Evolutionary conservation across 2,113 vertebrate genomes (phyloP), one percentile per base, ranked within the genome.

Genomic region (Ictalurus punctatus): DNA sequence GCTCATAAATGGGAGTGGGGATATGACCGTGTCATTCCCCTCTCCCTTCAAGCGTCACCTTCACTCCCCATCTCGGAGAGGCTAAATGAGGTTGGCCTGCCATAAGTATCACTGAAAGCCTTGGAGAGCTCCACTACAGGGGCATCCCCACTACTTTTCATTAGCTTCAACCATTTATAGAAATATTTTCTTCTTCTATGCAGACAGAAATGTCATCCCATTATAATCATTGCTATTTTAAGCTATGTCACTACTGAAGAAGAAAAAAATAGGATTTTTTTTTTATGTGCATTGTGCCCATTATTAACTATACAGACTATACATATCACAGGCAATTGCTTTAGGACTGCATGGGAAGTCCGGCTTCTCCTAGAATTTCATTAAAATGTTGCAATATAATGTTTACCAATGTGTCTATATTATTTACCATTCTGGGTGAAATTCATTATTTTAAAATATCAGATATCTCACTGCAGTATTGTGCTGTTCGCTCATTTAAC

Each of bases 61-160:
- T 94, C 94, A 94, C 94, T 95, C 91, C 91, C 92, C 92, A 92
- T 95, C 91, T 92, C 84, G 0, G 85, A 86, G 87, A 93, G 91
- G 93, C 93, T 93, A 93, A 95, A 93, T 82, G 86, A 92, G 91
- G 90, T 84, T 94, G 93, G 94, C 93, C 95, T 63, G 88, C 92
- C 93, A 89, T 91, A 87, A 89, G 90, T 90, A 88, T 93, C 94
- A 93, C 88, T 5, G 81, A 63, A 83, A 88, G 79, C 76, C 88
- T 82, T 82, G 82, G 78, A 79, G 85, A 78, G 83, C 85, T 91
- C 86, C 69, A 90, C 89, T 54, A 89, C n/a, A 82, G 89, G 93
- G 95, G 94, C 88, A 92, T 95, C 94, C 94, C 91, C 93, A 91
- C 74, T 92, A 90, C 63, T 88, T 80, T 90, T 67, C 90, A 89